Base-by-base conservation (phyloP, 2,797 vertebrate species). In the Lutjanus argentimaculatus region DNA sequence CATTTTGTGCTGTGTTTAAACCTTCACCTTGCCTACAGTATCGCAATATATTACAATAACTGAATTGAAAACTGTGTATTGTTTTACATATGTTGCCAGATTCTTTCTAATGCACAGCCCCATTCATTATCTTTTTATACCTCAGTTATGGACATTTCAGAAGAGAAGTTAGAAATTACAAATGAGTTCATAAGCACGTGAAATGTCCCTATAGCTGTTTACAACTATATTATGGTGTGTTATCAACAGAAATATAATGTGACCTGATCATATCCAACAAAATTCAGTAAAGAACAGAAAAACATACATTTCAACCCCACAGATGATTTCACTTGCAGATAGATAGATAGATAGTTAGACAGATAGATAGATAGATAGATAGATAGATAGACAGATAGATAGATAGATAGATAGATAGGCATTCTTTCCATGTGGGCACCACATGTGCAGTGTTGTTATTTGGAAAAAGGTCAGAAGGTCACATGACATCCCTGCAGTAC, bases 381-480 rank as follows among this genome's bases (percentile, higher is more conserved):
- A 53, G 49, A 56, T 42, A 51, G 62, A 57, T 15, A 56, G 58
- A 68, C 16, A 77, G 42, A 46, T 19, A 51, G 3, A 48, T 1
- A n/a, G 62, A 48, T n/a, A 51, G 48, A 62, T 36, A 66, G 45
- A 63, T 16, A 7, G 43, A 9, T 9, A 0, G 14, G 16, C n/a
- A 48, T 3, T 49, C 14, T 55, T 11, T 15, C 25, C 64, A 52
- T 79, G 52, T 76, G 78, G 72, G 45, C 8, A 57, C 48, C 67
- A 74, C 68, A 74, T 70, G 75, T 36, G 55, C 49, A 67, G 55
- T 51, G 46, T 3, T 79, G 56, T 73, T 75, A 40, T 79, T 57
- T 75, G 77, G 30, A 56, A 64, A 52, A 67, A 56, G 69, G 75
- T 81, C 75, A 74, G 48, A 61, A 68, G 70, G 81, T 82, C 80